Percentiles rank a stretch among this genome's conserved stretches.
Evolutionary conservation across 1,140 invertebrate genomes (phyloP).

Genomic region (Diuraphis noxia): DNA sequence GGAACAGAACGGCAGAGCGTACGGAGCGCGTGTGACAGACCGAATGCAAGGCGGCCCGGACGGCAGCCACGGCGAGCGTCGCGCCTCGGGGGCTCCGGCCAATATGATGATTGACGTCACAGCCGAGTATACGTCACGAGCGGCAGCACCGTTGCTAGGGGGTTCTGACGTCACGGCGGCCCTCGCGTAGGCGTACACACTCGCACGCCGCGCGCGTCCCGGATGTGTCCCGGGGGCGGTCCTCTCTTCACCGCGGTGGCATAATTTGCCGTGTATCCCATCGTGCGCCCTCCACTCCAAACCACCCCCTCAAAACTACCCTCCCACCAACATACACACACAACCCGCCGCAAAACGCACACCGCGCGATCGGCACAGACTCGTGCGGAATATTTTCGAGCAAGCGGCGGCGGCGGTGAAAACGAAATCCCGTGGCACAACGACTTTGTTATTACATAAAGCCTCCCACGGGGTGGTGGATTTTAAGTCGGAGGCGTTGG

Average conservation of each 20-base stretch:
- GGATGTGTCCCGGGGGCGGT: background rate
- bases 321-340: too few relatives aligned
- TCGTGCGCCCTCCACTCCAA: background rate
- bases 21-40: constrained; percentile 51
- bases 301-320: background rate
- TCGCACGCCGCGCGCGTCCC: background rate
- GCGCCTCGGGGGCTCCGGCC: constrained; percentile 39
- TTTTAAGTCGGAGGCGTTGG: background rate
- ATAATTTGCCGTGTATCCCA: background rate
- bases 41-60: constrained; percentile 47
- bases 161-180: constrained; percentile 48
- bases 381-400: background rate
- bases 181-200: background rate
- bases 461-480: background rate
- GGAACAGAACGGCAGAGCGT: constrained; percentile 49
- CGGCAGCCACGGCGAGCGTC: constrained; percentile 38
- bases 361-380: background rate
- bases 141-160: constrained; percentile 52
- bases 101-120: constrained; percentile 54
- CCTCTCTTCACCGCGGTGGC: background rate
- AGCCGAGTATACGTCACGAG: constrained; percentile 26
- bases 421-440: background rate
- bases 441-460: constrained; percentile 5
- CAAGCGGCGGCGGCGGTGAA: background rate
- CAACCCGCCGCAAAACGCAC: background rate